Conservation (phyloP, 2,797 vertebrate species). For the Pygocentrus nattereri region DNA sequence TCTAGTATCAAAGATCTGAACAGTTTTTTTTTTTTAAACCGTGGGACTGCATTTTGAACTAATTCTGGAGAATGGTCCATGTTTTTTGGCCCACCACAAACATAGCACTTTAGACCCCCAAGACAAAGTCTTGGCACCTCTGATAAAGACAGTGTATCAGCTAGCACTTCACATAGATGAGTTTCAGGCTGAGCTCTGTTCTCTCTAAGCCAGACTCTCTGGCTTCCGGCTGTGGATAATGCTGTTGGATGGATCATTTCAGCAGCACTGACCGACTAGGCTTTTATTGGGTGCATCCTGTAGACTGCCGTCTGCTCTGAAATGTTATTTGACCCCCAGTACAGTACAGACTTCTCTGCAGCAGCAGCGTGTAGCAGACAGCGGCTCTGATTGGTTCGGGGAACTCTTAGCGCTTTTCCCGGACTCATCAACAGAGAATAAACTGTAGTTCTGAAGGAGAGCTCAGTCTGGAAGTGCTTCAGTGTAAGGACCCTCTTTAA, state of each 20-base stretch:
- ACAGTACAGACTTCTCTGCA: conserved; percentile 22
- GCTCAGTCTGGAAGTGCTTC: neutral
- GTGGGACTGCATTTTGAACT: too few relatives aligned
- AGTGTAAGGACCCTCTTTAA: conserved; percentile 5
- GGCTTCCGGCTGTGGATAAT: conserved; percentile 53
- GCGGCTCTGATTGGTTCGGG: conserved; percentile 28
- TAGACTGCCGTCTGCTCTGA: conserved; percentile 38
- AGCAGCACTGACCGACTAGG: conserved; percentile 35
- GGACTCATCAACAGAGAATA: neutral
- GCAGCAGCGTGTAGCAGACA: conserved; percentile 21
- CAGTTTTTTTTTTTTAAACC: too few relatives aligned
- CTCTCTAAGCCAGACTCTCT: conserved; percentile 48
- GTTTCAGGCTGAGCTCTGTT: neutral
- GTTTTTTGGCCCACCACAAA: too few relatives aligned
- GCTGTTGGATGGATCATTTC: conserved; percentile 47
- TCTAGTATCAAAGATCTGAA: too few relatives aligned
- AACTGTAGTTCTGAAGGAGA: neutral
- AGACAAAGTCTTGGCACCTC: too few relatives aligned
- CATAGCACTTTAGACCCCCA: too few relatives aligned
- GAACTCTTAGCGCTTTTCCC: conserved; percentile 7
- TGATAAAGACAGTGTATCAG: too few relatives aligned
- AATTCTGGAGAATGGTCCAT: too few relatives aligned
- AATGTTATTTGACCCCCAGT: conserved; percentile 45
- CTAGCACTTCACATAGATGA: neutral
- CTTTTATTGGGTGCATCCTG: conserved; percentile 44